Conservation (phyloP, 2,888 invertebrate species). For the Metalampra italica region DNA sequence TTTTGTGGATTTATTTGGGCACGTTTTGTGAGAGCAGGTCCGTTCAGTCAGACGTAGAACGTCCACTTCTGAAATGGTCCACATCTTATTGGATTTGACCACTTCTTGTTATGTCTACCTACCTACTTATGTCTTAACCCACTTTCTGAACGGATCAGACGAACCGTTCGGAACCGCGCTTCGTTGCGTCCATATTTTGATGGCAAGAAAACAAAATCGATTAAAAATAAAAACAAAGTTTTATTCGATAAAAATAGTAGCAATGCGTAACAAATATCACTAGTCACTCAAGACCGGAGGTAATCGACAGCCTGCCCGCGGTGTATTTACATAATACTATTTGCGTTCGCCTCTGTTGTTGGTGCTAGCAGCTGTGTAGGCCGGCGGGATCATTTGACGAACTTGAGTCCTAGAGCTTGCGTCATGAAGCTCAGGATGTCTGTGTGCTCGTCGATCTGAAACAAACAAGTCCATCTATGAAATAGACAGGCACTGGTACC, state of each 20-base stretch:
- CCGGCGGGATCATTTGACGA: conserved; percentile 50
- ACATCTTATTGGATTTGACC: too few species aligned
- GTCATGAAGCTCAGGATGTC: conserved; percentile 93
- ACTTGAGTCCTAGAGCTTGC: conserved; percentile 83
- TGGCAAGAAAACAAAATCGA: conserved; percentile 13
- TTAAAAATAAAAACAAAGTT: conserved; percentile 69
- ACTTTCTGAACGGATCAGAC: too few species aligned
- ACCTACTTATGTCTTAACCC: too few species aligned
- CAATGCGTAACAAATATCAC: conserved; percentile 74
- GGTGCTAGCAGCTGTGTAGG: conserved; percentile 20
- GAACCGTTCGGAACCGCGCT: too few species aligned
- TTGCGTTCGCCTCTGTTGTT: conserved; percentile 28
- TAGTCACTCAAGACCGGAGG: conserved; percentile 61
- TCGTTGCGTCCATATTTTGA: too few species aligned
- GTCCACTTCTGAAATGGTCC: too few species aligned
- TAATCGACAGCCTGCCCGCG: conserved; percentile 57
- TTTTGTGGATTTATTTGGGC: too few species aligned
- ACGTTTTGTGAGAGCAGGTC: too few species aligned
- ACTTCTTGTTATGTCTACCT: too few species aligned
- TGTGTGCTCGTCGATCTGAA: conserved; percentile 94
- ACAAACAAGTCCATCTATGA: conserved; percentile 23
- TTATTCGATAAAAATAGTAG: conserved; percentile 64
- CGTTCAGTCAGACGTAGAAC: too few species aligned
- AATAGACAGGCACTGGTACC: not conserved
- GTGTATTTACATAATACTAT: conserved; percentile 70